Base-by-base conservation (phyloP, 2,113 vertebrate genomes). In the Tupaia tana region DNA sequence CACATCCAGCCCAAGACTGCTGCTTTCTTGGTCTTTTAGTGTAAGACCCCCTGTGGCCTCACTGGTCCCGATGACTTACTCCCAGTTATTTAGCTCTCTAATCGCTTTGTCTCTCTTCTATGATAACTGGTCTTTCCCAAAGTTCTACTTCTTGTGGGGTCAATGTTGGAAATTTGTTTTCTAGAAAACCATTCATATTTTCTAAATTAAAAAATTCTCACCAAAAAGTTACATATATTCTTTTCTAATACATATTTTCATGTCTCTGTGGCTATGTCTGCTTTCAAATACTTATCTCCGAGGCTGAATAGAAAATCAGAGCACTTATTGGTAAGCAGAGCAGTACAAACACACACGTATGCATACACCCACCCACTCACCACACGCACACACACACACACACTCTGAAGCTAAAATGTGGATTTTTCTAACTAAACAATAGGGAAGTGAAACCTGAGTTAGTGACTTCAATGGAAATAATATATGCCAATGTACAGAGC, bases 241-340 rank as follows among this genome's bases (percentile, higher is more conserved):
- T 67, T 86, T 16, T 59, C 56, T 79, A 63, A 13, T 18, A 86
- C 86, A 24, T 64, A 52, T 85, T 90, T 61, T 59, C 56, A 85
- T 91, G 77, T 95, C 67, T 75, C 14, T n/a, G 2, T 63, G 67
- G 22, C 67, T 82, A 20, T 92, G 29, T 54, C 70, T 61, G 63
- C 63, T 87, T 84, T 90, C 73, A 96, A 31, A 71, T 86, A 43
- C 63, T 85, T 77, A 31, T 81, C 58, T 31, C 73, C 63, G 78
- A 95, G 64, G 79, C 6, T 7, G 20, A 88, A 85, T 20, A 71
- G 59, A 73, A 80, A 89, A 94, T 59, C 54, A 83, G 43, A 90
- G 74, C 58, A n/a, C 67, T 80, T 90, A 27, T 66, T 75, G 71
- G 14, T 70, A 27, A 64, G 81, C 73, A 84, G 16, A 87, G n/a